Evolutionary conservation across 2,888 invertebrate species (phyloP).

Genomic region (Caenorhabditis sp.): DNA sequence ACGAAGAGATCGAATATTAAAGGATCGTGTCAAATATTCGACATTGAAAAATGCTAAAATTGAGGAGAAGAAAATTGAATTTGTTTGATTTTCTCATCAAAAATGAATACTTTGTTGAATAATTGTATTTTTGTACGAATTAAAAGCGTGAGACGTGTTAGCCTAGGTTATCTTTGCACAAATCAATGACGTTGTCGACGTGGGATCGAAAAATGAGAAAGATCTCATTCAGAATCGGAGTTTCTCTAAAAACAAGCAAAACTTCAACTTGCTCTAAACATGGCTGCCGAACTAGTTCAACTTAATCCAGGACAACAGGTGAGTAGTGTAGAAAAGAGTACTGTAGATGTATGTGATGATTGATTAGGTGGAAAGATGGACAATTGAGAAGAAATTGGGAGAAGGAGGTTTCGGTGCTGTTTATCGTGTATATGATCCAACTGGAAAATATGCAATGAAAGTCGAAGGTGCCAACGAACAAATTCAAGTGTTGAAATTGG

Average conservation of each 20-base stretch:
- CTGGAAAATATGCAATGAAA: conserved; percentile 62
- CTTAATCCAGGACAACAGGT: conserved; percentile 52
- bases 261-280: conserved; percentile 10
- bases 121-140: neutral
- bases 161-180: too few species aligned
- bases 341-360: neutral
- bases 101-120: neutral
- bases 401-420: conserved; percentile 65
- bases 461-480: conserved; percentile 57
- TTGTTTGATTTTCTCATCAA: conserved; percentile 8
- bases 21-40: conserved; percentile 41
- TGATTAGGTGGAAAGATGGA: conserved; percentile 58
- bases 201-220: neutral
- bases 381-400: conserved; percentile 64
- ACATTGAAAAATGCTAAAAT: conserved; percentile 35
- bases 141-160: too few species aligned
- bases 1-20: conserved; percentile 52
- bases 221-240: neutral
- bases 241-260: neutral
- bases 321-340: conserved; percentile 12
- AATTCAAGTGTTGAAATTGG: conserved; percentile 61
- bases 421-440: conserved; percentile 57
- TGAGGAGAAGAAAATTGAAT: conserved; percentile 32
- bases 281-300: conserved; percentile 58
- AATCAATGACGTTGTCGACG: too few species aligned